Conservation (phyloP, 2,797 vertebrate genomes). For the Tolypeutes matacus region DNA sequence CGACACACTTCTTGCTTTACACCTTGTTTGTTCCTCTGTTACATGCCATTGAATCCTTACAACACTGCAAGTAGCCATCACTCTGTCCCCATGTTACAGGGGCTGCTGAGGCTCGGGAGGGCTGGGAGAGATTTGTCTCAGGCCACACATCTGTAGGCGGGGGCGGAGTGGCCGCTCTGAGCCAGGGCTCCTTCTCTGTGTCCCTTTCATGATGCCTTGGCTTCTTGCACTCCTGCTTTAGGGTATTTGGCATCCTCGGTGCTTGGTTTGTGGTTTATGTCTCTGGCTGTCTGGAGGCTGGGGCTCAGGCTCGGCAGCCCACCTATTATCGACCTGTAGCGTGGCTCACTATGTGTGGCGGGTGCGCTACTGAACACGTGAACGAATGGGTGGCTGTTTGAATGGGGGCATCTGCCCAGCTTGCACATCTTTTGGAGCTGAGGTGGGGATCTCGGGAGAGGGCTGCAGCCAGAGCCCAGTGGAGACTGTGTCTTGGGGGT, state of each 20-base stretch:
- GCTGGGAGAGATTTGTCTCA: neutral
- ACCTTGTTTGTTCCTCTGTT: neutral
- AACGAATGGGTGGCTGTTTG: neutral
- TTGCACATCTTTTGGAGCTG: neutral
- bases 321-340: no score
- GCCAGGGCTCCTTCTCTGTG: neutral
- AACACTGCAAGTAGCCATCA: neutral
- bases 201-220: neutral
- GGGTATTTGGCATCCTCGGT: neutral
- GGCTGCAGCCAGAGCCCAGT: neutral
- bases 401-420: neutral
- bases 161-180: neutral
- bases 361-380: neutral
- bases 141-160: neutral
- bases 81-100: neutral
- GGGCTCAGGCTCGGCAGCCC: neutral
- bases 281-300: neutral
- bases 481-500: neutral
- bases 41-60: neutral
- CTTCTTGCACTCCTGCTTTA: neutral
- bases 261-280: neutral
- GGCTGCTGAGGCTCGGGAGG: neutral
- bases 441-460: neutral
- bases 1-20: neutral
- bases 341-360: neutral